Conservation (phyloP, 1,140 invertebrate genomes). For the Ostrea edulis region DNA sequence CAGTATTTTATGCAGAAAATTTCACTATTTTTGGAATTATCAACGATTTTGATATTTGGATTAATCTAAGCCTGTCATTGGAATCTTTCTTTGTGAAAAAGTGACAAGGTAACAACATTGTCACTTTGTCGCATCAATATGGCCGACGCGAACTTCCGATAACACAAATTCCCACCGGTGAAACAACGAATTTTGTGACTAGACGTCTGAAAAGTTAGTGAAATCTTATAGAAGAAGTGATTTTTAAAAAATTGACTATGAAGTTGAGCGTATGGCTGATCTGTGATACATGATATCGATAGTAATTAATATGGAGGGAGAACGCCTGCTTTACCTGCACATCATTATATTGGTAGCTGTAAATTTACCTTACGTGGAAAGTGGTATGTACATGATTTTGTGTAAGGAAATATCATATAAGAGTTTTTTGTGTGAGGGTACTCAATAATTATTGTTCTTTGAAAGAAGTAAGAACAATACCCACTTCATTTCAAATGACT, state of each 20-base stretch:
- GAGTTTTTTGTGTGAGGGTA: no score
- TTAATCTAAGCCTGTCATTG: not conserved
- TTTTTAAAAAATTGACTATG: not conserved
- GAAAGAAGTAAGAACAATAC: no score
- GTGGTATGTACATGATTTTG: not conserved
- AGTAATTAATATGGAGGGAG: not conserved
- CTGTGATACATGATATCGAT: no score
- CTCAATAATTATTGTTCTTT: no score
- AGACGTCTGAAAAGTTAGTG: not conserved
- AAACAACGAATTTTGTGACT: slow-evolving; percentile 30
- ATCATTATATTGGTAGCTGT: not conserved
- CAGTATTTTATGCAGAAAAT: not conserved
- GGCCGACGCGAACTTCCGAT: slow-evolving; percentile 51
- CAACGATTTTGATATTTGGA: slow-evolving; percentile 4
- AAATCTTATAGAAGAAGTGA: not conserved
- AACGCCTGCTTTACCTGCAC: not conserved
- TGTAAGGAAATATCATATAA: no score
- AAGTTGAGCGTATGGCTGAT: not conserved
- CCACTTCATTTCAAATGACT: no score
- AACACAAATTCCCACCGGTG: slow-evolving; percentile 21
- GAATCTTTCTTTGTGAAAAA: slow-evolving; percentile 18
- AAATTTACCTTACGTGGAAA: not conserved
- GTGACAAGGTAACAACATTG: slow-evolving; percentile 27
- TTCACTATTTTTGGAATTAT: not conserved
- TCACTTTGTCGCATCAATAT: slow-evolving; percentile 48